Conservation (phyloP, 1,140 invertebrate species). For the Hestina assimilis region DNA sequence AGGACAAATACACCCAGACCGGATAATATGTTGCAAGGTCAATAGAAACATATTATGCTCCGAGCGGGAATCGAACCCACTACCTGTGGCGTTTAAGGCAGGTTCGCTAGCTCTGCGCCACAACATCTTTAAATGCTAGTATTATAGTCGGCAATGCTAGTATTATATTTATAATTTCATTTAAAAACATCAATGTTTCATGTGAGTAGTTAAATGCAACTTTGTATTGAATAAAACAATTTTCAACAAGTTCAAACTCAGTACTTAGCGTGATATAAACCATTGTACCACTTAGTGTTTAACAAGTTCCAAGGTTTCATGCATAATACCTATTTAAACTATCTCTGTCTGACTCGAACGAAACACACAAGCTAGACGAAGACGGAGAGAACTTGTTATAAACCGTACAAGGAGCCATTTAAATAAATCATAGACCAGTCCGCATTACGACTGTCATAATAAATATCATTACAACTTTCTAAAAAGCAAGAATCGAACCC, state of each 20-base stretch:
- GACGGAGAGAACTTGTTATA: conserved; percentile 18
- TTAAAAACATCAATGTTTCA: neutral
- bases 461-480: conserved; percentile 53
- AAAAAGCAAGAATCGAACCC: conserved; percentile 48
- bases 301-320: conserved; percentile 15
- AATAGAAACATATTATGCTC: too few relatives aligned
- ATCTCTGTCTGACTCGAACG: neutral
- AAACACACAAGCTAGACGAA: neutral
- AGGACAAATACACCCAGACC: too few relatives aligned
- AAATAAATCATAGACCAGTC: conserved; percentile 46
- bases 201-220: neutral
- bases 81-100: too few relatives aligned
- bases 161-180: neutral
- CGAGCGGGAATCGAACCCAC: too few relatives aligned
- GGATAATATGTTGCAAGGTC: too few relatives aligned
- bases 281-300: conserved; percentile 17
- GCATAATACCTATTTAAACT: conserved; percentile 1
- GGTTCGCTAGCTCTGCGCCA: too few relatives aligned
- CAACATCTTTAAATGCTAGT: neutral
- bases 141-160: neutral
- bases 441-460: conserved; percentile 41
- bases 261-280: conserved; percentile 8
- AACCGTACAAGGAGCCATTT: conserved; percentile 30
- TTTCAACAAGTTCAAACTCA: conserved; percentile 1
- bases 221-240: neutral